Conservation (phyloP, 2,888 invertebrate genomes). For the Xestia c-nigrum region DNA sequence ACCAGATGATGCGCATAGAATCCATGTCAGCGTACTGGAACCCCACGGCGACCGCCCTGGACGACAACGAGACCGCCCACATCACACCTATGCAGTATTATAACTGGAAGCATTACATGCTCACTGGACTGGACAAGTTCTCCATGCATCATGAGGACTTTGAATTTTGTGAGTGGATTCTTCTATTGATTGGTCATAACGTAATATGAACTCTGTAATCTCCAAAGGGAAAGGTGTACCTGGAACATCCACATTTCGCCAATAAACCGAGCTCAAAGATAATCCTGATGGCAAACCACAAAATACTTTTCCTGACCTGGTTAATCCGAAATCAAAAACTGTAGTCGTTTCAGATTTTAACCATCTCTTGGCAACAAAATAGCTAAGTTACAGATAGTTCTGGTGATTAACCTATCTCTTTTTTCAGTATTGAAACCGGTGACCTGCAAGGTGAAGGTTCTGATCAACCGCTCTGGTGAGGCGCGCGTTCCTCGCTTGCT, state of each 20-base stretch:
- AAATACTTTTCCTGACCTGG: no score
- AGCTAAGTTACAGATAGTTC: background rate
- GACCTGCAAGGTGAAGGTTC: slow-evolving; percentile 94
- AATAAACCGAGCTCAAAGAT: no score
- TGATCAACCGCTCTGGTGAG: slow-evolving; percentile 92
- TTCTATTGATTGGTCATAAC: background rate
- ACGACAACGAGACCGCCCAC: slow-evolving; percentile 88
- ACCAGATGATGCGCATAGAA: slow-evolving; percentile 94
- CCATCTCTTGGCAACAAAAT: background rate
- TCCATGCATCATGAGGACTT: slow-evolving; percentile 94
- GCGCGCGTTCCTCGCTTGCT: slow-evolving; percentile 91
- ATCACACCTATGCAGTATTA: slow-evolving; percentile 91
- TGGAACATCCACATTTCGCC: no score
- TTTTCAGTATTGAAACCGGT: slow-evolving; percentile 94
- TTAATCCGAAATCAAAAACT: no score
- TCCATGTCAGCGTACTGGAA: slow-evolving; percentile 95
- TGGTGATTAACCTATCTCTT: background rate
- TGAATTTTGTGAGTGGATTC: slow-evolving; percentile 92
- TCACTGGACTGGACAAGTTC: slow-evolving; percentile 94
- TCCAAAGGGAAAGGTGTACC: no score
- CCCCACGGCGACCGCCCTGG: slow-evolving; percentile 89
- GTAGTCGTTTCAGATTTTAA: background rate
- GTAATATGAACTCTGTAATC: no score
- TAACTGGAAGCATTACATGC: slow-evolving; percentile 94
- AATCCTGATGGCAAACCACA: no score